Percentiles rank a stretch among this genome's conserved stretches.
Conservation (phyloP, 2,797 vertebrate species). For the Malurus leucopterus region DNA sequence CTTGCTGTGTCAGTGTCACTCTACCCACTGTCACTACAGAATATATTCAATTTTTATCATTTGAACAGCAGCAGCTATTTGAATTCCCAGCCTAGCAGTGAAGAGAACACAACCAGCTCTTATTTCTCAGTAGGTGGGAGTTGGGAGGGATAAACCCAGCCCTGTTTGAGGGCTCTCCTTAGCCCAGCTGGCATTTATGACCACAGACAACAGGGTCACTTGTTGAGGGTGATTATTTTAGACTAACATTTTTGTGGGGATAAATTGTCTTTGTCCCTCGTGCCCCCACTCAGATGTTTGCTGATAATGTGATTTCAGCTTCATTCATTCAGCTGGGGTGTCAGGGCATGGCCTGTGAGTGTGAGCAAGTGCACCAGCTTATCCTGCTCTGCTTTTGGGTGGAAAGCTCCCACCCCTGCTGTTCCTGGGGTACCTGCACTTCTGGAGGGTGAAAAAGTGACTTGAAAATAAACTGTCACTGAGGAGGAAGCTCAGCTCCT, state of each 20-base stretch:
- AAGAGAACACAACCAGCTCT: background rate
- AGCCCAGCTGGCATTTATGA: background rate
- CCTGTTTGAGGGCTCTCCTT: background rate
- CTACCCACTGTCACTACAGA: background rate
- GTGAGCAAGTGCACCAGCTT: fast-evolving
- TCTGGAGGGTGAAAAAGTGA: background rate
- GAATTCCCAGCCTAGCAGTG: background rate
- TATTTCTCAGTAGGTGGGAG: background rate
- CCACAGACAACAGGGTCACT: background rate
- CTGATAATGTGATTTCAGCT: background rate
- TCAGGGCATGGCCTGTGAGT: background rate
- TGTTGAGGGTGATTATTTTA: constrained; percentile 26
- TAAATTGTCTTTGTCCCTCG: constrained; percentile 28
- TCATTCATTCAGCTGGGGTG: background rate
- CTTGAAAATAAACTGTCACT: background rate
- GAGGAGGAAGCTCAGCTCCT: background rate
- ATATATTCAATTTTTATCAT: background rate
- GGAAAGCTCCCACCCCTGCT: background rate
- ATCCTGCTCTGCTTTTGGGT: background rate
- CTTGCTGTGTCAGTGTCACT: background rate
- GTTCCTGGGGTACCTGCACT: background rate
- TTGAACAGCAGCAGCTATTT: background rate
- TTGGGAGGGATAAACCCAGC: background rate
- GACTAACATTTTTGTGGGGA: background rate
- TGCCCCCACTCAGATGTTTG: background rate